These are phyloP conservation scores for Tenthredo notha DNA, from an alignment of 2,888 invertebrate species.

Conservation along the genomic window DNA sequence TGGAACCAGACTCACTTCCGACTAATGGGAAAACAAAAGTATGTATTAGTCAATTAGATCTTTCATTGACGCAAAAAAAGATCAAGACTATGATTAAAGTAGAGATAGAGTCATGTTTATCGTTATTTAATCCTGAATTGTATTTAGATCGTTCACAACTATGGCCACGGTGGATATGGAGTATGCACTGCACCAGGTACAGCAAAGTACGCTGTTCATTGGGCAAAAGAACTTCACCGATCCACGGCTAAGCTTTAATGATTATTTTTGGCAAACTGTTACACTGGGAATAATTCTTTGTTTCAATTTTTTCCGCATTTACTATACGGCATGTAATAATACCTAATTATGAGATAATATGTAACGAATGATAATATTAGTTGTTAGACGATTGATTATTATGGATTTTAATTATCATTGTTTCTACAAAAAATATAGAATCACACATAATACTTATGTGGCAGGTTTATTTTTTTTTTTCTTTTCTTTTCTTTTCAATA, in stretches of 20 bases:
- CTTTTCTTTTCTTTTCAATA: background rate
- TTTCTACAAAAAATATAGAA: constrained; percentile 52
- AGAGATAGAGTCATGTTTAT: constrained; percentile 67
- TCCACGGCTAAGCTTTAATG: constrained; percentile 55
- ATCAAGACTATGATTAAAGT: background rate
- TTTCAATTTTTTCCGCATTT: background rate
- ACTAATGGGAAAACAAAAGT: constrained; percentile 72
- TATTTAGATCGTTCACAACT: constrained; percentile 89
- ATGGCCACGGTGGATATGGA: constrained; percentile 97
- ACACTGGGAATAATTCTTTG: no score
- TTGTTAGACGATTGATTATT: background rate
- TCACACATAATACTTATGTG: constrained; percentile 49
- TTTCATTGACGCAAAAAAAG: background rate
- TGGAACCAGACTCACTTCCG: constrained; percentile 83
- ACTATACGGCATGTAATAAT: background rate
- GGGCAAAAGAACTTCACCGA: constrained; percentile 82
- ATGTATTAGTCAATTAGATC: background rate
- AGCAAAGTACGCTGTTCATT: constrained; percentile 86
- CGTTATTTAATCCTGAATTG: constrained; percentile 70
- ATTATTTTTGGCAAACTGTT: background rate
- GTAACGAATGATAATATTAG: background rate
- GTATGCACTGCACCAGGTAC: constrained; percentile 95
- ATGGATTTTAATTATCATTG: background rate
- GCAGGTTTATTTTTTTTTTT: background rate
- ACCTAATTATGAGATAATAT: background rate